Evolutionary conservation across 2,113 vertebrate species (phyloP), one percentile per base, ranked within the genome.

Genomic region (Calyptomena viridis): DNA sequence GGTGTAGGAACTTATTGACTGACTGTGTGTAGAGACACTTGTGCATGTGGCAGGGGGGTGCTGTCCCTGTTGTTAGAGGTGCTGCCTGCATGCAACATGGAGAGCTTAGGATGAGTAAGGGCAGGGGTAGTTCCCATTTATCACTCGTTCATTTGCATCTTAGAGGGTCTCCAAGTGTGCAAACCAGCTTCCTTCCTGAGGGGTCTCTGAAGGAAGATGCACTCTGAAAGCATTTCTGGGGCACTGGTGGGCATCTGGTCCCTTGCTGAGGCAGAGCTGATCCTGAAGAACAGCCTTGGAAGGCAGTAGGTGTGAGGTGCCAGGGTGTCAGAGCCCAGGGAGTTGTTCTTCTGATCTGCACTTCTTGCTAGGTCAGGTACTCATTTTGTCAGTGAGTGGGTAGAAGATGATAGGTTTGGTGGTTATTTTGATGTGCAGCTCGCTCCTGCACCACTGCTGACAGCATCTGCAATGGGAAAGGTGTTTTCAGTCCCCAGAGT

Each of bases 21-120:
- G 7, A 9, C 17, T 49, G 8, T 35, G 13, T 42, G 15, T 47
- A 52, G 58, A 89, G 60, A 67, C 30, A 31, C 6, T 12, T 3
- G 6, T 52, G 30, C 7, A 1, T 20, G 22, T 42, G n/a, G 64
- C 47, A 39, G 9, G 8, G 24, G 6, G 6, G 2, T 78, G 37
- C 53, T 22, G 4, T 39, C 47, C 12, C 22, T 73, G 15, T 62
- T 59, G 28, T 49, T 50, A 44, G 46, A 85, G 66, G 5, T 3
- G 6, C 39, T 73, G 28, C 10, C 63, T 69, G 16, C 37, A 1
- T 56, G 14, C 28, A 6, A 4, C 0, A 0, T 56, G 66, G 25
- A 53, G 56, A 49, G n/a, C 47, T 46, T 31, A 27, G 1, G 0
- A 46, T 52, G 46, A 33, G 17, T 47, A 20, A 46, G 17, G 24